These are phyloP conservation scores for Dendroctonus ponderosae DNA, from an alignment of 1,140 invertebrate species.

Conservation along the genomic window DNA sequence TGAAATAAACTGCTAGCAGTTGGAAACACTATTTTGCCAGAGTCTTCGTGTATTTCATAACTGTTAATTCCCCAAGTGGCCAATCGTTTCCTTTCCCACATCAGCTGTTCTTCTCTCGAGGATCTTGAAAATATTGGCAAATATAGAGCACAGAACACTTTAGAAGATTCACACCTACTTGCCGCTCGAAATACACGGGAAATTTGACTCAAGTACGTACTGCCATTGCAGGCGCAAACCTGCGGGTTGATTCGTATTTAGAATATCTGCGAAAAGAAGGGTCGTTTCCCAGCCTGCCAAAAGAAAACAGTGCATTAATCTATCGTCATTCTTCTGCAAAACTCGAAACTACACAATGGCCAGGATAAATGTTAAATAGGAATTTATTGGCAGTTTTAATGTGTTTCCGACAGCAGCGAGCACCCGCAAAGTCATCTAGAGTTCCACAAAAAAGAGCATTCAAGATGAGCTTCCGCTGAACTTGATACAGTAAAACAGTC, in stretches of 20 bases:
- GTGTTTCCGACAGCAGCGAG: no score
- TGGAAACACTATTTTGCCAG: slow-evolving; percentile 86
- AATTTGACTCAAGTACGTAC: slow-evolving; percentile 69
- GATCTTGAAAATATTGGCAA: slow-evolving; percentile 41
- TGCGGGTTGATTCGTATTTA: slow-evolving; percentile 55
- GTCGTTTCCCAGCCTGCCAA: slow-evolving; percentile 73
- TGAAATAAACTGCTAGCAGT: slow-evolving; percentile 82
- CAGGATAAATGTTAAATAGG: no score
- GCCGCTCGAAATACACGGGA: slow-evolving; percentile 61
- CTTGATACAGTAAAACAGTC: no score
- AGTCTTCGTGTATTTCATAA: slow-evolving; percentile 80
- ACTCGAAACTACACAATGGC: no score
- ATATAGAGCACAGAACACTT: background rate
- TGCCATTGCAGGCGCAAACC: slow-evolving; percentile 64
- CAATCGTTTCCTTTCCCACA: slow-evolving; percentile 86
- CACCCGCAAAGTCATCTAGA: no score
- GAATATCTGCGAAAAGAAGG: slow-evolving; percentile 80
- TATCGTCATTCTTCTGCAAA: background rate
- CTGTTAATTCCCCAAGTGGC: slow-evolving; percentile 92
- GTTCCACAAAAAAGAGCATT: no score
- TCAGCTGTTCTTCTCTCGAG: slow-evolving; percentile 83
- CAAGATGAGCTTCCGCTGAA: no score
- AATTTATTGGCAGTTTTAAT: no score
- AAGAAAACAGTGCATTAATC: background rate
- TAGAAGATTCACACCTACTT: slow-evolving; percentile 40